Base-by-base conservation (phyloP, 2,888 invertebrate genomes). In the Prenolepis imparis region DNA sequence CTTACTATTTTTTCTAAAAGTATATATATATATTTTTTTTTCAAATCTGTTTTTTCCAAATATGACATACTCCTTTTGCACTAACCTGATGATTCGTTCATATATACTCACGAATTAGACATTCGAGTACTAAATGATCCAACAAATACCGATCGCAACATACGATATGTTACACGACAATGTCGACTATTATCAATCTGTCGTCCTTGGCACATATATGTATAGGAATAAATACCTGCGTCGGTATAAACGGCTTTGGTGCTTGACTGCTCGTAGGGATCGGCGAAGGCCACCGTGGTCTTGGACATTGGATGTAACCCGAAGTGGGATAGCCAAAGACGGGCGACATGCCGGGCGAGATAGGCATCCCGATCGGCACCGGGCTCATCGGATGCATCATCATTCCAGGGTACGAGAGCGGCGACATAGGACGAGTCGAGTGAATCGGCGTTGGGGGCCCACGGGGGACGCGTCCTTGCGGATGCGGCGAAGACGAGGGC, bases 321-420 rank as follows among this genome's bases (percentile, higher is more conserved):
- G 95, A 93, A 15, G 92, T 89, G 24, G 94, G 93, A 48, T 93
- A 93, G 15, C 96, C 94, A 72, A 95, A 94, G 91, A 95, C 94
- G 5, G 96, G 96, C n/a, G 95, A 93, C 87, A 97, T 96, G 95
- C 96, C 97, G 82, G 96, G 95, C 8, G 97, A 97, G 87, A 96
- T 95, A 15, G 97, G 97, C 93, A 97, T 95, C 90, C 97, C 96
- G 92, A 96, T 96, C 74, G 95, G 95, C 36, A 95, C 95, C 0
- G 96, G 95, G 88, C 95, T 92, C 93, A 94, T 92, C 55, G 94
- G 92, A 84, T 94, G 92, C 91, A 95, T 85, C 95, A 90, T 92
- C 32, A 80, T 72, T 12, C 78, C 78, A 95, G 77, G 96, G 95
- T 93, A 93, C 11, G 96, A 96, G 64, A 96, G 95, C 73, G 96